Conservation (phyloP, 2,113 vertebrate genomes). For the Aphelocoma coerulescens region DNA sequence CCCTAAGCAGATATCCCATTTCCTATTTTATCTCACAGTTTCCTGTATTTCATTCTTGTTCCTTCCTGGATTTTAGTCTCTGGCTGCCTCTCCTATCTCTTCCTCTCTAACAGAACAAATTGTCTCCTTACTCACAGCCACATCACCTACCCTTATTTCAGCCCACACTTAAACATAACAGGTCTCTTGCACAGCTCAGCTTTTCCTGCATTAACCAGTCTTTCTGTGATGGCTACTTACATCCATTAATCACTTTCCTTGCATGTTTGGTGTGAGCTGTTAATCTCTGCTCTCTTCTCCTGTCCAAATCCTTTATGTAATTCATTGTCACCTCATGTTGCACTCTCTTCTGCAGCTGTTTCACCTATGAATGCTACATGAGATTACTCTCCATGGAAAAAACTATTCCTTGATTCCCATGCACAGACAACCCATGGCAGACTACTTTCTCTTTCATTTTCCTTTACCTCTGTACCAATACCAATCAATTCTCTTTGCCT, state of each 20-base stretch:
- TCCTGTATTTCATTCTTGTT: conserved; percentile 8
- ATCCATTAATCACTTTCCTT: neutral
- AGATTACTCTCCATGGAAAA: neutral
- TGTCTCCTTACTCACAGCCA: neutral
- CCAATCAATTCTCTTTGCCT: neutral
- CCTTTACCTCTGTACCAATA: neutral
- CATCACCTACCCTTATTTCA: neutral
- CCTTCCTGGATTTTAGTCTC: neutral
- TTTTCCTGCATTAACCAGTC: neutral
- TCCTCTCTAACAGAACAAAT: neutral
- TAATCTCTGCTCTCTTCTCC: neutral
- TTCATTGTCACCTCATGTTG: neutral
- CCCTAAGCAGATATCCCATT: neutral
- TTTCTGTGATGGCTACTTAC: neutral
- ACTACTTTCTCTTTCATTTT: neutral
- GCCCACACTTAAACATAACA: neutral
- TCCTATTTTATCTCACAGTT: conserved; percentile 5
- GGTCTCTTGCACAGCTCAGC: neutral
- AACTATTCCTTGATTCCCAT: neutral
- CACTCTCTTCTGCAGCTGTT: neutral
- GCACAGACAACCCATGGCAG: neutral
- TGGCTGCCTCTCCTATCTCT: neutral
- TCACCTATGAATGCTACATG: neutral
- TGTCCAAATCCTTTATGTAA: neutral
- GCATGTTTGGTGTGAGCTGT: neutral